Evolutionary conservation across 2,888 invertebrate genomes (phyloP), one percentile per base, ranked within the genome.

Genomic region (Leuctra nigra): DNA sequence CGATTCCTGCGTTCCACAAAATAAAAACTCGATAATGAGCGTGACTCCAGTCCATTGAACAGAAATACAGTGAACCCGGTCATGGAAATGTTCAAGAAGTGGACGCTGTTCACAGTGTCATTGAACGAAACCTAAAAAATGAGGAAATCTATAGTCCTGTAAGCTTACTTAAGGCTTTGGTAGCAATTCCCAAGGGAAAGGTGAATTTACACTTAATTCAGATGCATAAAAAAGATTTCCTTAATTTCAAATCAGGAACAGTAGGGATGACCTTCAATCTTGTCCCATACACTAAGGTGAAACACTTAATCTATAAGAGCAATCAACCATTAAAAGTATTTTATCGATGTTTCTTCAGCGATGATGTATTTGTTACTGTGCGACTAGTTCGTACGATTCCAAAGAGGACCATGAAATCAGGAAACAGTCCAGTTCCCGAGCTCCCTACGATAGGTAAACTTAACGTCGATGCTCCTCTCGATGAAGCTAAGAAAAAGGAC

Each of bases 171-270:
- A 41, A 20, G 20, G 11, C 14, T 18, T 41, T 41, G 18, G 18
- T 41, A 11, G 41, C 41, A 11, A 41, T 41, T 20, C 41, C 41
- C 4, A 41, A 41, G 11, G 41, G 41, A 4, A 41, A 41, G 3
- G 41, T 41, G 11, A 29, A 29, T 11, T 18, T 50, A 16, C 16
- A 35, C n/a, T 16, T 50, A 4, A 50, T 35, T 33, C 33, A 35
- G n/a, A 33, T 50, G 33, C 33, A 35, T 4, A 33, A 20, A 13
- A 33, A 29, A 6, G 33, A 50, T 13, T 50, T 35, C 35, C 66
- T 78, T 86, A 61, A 91, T 90, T 66, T 35, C 22, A 16, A 50
- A 35, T 18, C 18, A 2, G 50, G 18, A 2, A 18, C 50, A 6
- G 11, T 20, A 3, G 14, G 11, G 3, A 20, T 29, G 20, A 33